A percentile compares a stretch with the other conserved stretches of the same genome.
phyloP scores from a whole-genome alignment of 1,140 invertebrate species.

The Brachionus sp. region DNA sequence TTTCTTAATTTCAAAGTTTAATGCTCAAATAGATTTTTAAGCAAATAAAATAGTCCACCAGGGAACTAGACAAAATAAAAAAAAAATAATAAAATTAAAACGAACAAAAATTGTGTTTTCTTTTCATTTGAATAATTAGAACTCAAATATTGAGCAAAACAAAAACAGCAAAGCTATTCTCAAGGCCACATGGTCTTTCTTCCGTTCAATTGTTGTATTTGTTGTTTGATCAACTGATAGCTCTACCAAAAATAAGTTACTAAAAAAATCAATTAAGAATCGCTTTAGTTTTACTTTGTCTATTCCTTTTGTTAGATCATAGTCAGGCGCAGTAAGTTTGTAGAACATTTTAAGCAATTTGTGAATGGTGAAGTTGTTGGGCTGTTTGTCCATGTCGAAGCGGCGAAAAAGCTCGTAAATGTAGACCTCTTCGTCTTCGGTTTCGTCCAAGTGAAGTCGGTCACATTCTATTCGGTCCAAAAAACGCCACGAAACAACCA shows the following conservation, averaged over 20 bases:
- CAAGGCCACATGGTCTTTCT: background rate
- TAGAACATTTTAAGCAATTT: conserved; percentile 29
- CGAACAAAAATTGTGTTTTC: background rate
- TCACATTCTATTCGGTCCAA: conserved; percentile 10
- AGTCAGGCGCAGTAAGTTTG: background rate
- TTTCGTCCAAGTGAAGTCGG: background rate
- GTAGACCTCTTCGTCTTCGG: background rate
- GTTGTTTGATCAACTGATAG: background rate
- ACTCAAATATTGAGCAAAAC: background rate
- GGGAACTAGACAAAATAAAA: background rate
- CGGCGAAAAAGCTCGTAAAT: background rate
- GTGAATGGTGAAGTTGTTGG: conserved; percentile 1
- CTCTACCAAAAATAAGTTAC: background rate
- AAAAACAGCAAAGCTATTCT: background rate
- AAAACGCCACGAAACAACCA: background rate
- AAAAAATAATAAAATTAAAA: too few relatives aligned
- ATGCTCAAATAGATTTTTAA: background rate
- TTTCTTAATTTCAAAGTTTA: background rate
- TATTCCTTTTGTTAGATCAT: conserved; percentile 39
- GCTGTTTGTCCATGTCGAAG: conserved; percentile 26
- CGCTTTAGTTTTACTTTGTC: conserved; percentile 1
- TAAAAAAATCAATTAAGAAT: background rate
- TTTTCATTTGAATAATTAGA: background rate
- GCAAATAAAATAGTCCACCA: background rate
- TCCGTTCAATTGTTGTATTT: conserved; percentile 13